phyloP scores from a whole-genome alignment of 1,140 invertebrate species.

The Lepidurus couesii region DNA sequence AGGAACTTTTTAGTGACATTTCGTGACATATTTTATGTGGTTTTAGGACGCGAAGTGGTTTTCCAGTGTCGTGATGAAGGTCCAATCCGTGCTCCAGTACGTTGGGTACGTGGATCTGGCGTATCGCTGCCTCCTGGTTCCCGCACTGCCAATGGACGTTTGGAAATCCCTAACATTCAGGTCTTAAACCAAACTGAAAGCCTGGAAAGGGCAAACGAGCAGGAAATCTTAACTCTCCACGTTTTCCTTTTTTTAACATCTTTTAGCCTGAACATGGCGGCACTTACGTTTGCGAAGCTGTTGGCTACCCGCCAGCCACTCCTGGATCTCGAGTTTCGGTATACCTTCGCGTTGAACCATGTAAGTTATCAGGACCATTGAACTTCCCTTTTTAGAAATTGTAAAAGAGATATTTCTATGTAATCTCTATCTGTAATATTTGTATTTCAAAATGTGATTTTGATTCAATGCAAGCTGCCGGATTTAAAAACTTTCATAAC shows the following conservation, averaged over 20 bases:
- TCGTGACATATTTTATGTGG: neutral
- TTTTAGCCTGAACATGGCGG: conserved; percentile 62
- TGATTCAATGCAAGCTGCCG: neutral
- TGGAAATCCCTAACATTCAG: conserved; percentile 79
- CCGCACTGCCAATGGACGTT: conserved; percentile 62
- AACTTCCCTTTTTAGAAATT: neutral
- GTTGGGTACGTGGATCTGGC: conserved; percentile 65
- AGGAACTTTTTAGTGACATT: neutral
- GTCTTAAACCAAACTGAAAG: conserved; percentile 43
- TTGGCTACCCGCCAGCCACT: conserved; percentile 54
- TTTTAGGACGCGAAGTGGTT: conserved; percentile 75
- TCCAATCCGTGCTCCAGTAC: conserved; percentile 61
- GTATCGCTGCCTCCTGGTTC: conserved; percentile 63
- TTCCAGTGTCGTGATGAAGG: conserved; percentile 89
- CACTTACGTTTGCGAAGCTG: conserved; percentile 73
- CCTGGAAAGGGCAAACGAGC: neutral
- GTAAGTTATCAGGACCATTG: conserved; percentile 52
- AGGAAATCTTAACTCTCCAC: conserved; percentile 12
- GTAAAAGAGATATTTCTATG: too few species aligned
- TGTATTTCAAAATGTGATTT: neutral
- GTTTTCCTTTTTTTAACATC: conserved; percentile 22
- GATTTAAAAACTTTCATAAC: neutral
- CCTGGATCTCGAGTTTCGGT: conserved; percentile 55
- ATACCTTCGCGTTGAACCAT: conserved; percentile 61
- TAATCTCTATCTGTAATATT: too few species aligned